phyloP scores from a whole-genome alignment of 2,888 invertebrate genomes.

The Polymixis lichenea region DNA sequence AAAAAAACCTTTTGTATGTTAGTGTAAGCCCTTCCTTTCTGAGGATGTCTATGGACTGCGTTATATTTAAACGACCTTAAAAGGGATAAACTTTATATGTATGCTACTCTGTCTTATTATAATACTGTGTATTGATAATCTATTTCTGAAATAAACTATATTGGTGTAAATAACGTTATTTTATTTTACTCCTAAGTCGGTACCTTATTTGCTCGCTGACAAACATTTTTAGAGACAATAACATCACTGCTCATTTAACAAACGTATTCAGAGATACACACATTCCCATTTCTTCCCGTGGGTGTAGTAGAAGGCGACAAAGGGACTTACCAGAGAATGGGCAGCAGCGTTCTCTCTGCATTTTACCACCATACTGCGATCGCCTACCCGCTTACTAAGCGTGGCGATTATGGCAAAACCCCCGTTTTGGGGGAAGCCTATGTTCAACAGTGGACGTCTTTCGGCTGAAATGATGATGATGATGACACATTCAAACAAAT shows the following conservation, averaged over 20 bases:
- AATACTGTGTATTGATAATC: slow-evolving; percentile 37
- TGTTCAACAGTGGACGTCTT: too few relatives aligned
- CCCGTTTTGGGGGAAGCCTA: too few relatives aligned
- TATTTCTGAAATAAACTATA: slow-evolving; percentile 42
- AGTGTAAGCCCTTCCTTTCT: slow-evolving; percentile 43
- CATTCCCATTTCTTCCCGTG: too few relatives aligned
- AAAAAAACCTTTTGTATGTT: slow-evolving; percentile 38
- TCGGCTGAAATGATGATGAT: too few relatives aligned
- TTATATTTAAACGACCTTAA: slow-evolving; percentile 31
- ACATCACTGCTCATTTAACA: background rate
- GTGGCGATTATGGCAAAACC: too few relatives aligned
- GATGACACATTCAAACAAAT: too few relatives aligned
- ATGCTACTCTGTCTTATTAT: slow-evolving; percentile 28
- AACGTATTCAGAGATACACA: background rate
- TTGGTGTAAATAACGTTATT: slow-evolving; percentile 25
- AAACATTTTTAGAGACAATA: background rate
- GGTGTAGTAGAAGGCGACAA: too few relatives aligned
- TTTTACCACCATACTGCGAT: too few relatives aligned
- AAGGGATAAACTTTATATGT: slow-evolving; percentile 31
- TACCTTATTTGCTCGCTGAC: background rate
- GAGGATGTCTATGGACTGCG: slow-evolving; percentile 47
- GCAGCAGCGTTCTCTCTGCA: too few relatives aligned
- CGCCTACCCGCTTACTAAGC: too few relatives aligned
- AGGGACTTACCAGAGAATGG: too few relatives aligned
- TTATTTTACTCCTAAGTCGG: slow-evolving; percentile 2